These are phyloP conservation scores for Scatophagus argus DNA, from an alignment of 2,113 vertebrate species.

Conservation along the genomic window DNA sequence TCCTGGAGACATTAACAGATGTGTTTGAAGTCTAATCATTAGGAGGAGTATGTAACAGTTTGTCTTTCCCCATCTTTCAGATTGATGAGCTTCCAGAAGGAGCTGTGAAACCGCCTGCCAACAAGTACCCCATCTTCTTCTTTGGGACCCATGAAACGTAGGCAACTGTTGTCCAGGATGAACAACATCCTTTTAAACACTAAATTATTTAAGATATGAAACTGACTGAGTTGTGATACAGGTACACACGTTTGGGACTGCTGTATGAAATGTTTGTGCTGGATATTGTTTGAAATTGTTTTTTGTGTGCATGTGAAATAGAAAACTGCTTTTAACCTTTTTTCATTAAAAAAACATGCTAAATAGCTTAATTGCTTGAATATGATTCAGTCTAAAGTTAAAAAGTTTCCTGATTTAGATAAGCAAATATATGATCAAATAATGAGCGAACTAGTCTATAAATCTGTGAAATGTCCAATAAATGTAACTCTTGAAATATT, in stretches of 20 bases:
- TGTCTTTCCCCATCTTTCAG: constrained; percentile 80
- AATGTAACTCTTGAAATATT: neutral
- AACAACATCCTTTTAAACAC: neutral
- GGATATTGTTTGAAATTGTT: neutral
- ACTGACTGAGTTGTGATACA: neutral
- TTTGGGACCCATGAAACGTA: constrained; percentile 99
- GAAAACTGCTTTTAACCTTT: neutral
- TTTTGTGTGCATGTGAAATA: neutral
- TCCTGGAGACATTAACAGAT: neutral
- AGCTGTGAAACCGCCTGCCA: constrained; percentile 97
- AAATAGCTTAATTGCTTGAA: neutral
- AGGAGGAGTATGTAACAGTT: neutral
- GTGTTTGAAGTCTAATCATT: neutral
- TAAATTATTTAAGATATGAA: neutral
- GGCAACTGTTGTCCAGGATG: constrained; percentile 62
- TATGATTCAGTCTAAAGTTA: neutral
- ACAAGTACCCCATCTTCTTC: constrained; percentile 99
- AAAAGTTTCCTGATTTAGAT: neutral
- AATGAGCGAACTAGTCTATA: neutral
- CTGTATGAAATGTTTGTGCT: neutral
- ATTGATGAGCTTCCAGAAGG: constrained; percentile 99
- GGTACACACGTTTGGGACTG: neutral
- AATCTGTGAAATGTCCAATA: neutral
- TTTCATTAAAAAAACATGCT: neutral
- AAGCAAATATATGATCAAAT: neutral